Evolutionary conservation across 92 coral and sea anemone genomes (phyloP).

Genomic region (Phenganax subtilis): DNA sequence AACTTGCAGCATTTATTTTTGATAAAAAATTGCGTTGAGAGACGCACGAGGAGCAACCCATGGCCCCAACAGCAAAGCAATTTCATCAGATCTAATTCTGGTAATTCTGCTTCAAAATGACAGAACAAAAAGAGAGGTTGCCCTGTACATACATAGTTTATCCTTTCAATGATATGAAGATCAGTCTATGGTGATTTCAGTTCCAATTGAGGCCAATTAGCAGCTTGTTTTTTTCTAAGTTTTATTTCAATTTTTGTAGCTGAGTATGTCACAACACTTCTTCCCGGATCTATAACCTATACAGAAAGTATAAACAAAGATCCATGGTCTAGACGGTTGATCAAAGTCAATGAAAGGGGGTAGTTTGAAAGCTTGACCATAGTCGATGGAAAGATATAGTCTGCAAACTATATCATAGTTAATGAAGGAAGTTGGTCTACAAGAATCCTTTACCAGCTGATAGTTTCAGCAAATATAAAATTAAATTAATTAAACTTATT

Average conservation of each 20-base stretch:
- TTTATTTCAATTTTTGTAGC: slow-evolving; percentile 90
- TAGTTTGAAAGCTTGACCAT: neutral
- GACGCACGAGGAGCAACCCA: no score
- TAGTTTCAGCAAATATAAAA: no score
- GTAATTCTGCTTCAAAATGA: no score
- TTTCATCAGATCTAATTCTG: no score
- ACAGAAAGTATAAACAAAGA: slow-evolving; percentile 2
- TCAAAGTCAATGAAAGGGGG: neutral
- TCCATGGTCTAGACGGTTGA: neutral
- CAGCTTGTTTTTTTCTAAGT: slow-evolving; percentile 70
- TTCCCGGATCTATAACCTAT: slow-evolving; percentile 78
- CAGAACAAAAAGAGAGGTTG: no score
- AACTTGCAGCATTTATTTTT: no score
- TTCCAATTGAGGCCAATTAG: slow-evolving; percentile 80
- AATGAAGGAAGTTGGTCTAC: neutral
- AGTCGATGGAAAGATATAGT: neutral
- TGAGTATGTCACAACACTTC: slow-evolving; percentile 67
- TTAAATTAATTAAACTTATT: no score
- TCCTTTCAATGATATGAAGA: neutral
- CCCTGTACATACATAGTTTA: no score
- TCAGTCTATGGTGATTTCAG: slow-evolving; percentile 43
- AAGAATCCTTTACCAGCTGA: no score
- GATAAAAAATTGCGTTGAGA: no score
- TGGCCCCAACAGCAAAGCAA: no score
- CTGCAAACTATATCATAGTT: neutral